Conservation (phyloP, 2,888 invertebrate species). For the Galeruca laticollis region DNA sequence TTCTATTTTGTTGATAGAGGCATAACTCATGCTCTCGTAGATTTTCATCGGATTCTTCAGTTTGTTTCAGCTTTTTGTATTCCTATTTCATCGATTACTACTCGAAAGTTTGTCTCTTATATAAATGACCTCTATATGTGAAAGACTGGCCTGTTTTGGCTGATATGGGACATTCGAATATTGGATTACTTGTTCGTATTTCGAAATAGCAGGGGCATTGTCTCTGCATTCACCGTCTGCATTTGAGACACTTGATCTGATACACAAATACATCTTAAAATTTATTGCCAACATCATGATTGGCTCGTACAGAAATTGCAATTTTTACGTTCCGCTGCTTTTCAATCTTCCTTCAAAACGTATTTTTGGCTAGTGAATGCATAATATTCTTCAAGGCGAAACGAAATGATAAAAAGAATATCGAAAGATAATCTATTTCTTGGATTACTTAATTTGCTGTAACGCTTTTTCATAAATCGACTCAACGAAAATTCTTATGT, state of each 20-base stretch:
- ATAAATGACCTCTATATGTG: no score
- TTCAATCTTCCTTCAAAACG: constrained; percentile 3
- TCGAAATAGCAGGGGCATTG: constrained; percentile 44
- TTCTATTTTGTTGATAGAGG: no score
- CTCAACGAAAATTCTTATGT: no score
- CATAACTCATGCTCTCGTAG: no score
- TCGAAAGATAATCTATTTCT: no score
- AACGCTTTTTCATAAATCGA: no score
- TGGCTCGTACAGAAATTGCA: constrained; percentile 15
- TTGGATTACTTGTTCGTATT: constrained; percentile 57
- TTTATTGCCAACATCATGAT: constrained; percentile 38
- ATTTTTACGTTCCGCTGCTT: constrained; percentile 22
- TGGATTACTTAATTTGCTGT: no score
- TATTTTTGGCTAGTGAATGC: background rate
- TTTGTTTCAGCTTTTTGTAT: no score
- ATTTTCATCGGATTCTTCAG: no score
- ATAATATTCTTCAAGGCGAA: background rate
- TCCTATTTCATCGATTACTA: no score
- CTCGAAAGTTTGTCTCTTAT: no score
- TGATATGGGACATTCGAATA: constrained; percentile 43
- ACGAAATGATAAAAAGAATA: background rate
- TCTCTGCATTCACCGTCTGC: constrained; percentile 44
- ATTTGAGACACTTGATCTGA: constrained; percentile 49
- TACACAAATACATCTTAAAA: constrained; percentile 40
- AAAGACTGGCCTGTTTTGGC: background rate